Conservation (phyloP, 2,888 invertebrate genomes). For the Bruchidius siliquastri region DNA sequence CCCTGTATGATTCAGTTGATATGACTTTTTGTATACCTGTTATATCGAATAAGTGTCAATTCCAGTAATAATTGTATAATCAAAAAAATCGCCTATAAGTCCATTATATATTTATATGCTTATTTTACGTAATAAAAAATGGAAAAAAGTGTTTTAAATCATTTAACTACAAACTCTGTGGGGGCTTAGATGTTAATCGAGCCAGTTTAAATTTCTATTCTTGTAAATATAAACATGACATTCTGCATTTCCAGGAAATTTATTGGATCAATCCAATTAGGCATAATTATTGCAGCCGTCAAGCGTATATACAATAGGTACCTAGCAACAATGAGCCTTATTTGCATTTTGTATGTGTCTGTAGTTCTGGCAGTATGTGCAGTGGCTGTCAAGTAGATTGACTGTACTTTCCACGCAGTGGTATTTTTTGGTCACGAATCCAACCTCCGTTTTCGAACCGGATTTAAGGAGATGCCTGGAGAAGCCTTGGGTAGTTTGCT, state of each 20-base stretch:
- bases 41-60: neutral
- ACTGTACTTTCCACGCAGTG: too few relatives aligned
- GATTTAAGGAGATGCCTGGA: too few relatives aligned
- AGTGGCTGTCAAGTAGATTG: too few relatives aligned
- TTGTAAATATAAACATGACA: neutral
- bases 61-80: neutral
- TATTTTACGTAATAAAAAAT: neutral
- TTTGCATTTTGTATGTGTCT: too few relatives aligned
- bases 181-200: neutral
- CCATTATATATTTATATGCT: neutral
- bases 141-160: neutral
- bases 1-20: neutral
- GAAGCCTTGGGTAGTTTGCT: too few relatives aligned
- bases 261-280: neutral
- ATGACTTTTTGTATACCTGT: neutral
- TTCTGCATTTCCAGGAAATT: neutral
- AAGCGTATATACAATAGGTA: neutral
- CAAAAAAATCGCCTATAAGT: neutral
- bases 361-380: too few relatives aligned
- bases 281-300: neutral
- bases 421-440: too few relatives aligned
- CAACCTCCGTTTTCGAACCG: too few relatives aligned
- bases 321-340: neutral
- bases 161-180: neutral
- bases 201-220: neutral